Percentiles rank a stretch among this genome's conserved stretches.
Evolutionary conservation across 2,797 vertebrate species (phyloP).

Genomic region (Spheniscus humboldti): DNA sequence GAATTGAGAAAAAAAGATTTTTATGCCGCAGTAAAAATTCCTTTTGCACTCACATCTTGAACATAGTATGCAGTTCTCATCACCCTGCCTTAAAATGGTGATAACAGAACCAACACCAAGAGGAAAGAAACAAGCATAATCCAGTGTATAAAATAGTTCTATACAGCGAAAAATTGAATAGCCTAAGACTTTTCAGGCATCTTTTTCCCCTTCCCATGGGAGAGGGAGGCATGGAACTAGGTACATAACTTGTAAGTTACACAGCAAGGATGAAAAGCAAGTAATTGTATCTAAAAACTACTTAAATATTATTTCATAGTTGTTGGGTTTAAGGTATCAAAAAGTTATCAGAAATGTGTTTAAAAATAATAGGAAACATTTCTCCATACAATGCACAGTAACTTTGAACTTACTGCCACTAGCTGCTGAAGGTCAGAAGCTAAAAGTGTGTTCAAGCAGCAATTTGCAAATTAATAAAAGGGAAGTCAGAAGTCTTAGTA

Average conservation of each 20-base stretch:
- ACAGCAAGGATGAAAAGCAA: not conserved
- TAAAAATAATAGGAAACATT: not conserved
- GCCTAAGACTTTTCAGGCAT: not conserved
- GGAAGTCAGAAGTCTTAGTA: not conserved
- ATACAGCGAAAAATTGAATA: not conserved
- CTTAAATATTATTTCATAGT: not conserved
- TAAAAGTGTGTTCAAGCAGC: not conserved
- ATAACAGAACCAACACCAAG: not conserved
- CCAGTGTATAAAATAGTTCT: not conserved
- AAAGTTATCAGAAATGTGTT: not conserved
- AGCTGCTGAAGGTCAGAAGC: not conserved
- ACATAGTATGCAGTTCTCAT: not conserved
- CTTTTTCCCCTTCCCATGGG: not conserved
- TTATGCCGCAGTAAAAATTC: not conserved
- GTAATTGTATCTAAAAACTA: not conserved
- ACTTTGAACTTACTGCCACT: not conserved
- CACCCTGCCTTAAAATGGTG: not conserved
- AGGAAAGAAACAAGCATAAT: not conserved
- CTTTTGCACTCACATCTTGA: not conserved
- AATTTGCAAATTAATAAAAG: not conserved
- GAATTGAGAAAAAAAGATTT: not conserved
- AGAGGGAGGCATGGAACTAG: not conserved
- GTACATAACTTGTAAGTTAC: not conserved
- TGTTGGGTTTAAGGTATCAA: not conserved
- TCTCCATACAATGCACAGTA: not conserved